phyloP scores from a whole-genome alignment of 2,888 invertebrate species.

The Drosophila barbarae region DNA sequence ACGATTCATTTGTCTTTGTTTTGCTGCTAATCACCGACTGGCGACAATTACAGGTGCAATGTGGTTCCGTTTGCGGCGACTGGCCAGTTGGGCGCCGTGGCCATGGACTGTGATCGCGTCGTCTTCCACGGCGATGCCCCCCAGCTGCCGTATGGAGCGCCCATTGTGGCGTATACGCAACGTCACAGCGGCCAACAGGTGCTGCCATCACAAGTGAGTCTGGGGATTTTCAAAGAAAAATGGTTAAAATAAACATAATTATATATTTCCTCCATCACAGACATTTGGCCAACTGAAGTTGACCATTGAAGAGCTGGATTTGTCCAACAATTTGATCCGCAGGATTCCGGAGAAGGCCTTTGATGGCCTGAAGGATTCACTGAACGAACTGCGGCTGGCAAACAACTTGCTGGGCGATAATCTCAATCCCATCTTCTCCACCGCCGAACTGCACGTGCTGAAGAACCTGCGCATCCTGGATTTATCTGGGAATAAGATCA shows the following conservation, averaged over 20 bases:
- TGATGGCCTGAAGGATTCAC: conserved; percentile 83
- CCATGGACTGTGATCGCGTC: conserved; percentile 90
- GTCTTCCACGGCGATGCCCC: conserved; percentile 90
- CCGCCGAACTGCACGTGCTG: conserved; percentile 89
- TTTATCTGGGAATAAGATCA: conserved; percentile 89
- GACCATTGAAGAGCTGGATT: conserved; percentile 88
- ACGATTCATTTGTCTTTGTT: conserved; percentile 37
- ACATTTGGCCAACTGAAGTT: conserved; percentile 86
- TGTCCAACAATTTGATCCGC: conserved; percentile 90
- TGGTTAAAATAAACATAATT: not conserved
- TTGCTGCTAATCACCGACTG: conserved; percentile 46
- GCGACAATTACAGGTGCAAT: conserved; percentile 80
- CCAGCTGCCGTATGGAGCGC: conserved; percentile 87
- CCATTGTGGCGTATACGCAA: conserved; percentile 89
- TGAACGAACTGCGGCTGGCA: conserved; percentile 86
- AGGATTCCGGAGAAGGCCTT: conserved; percentile 89
- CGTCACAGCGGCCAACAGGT: conserved; percentile 89
- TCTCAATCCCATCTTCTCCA: conserved; percentile 93
- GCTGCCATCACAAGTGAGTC: conserved; percentile 86
- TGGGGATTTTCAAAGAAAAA: not conserved
- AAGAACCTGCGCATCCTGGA: conserved; percentile 87
- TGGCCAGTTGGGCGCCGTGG: conserved; percentile 82
- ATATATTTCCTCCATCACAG: conserved; percentile 50
- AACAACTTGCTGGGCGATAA: conserved; percentile 94
- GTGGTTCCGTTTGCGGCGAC: conserved; percentile 80